Base-by-base conservation (phyloP, 2,888 invertebrate species). In the Eupithecia subumbrata region DNA sequence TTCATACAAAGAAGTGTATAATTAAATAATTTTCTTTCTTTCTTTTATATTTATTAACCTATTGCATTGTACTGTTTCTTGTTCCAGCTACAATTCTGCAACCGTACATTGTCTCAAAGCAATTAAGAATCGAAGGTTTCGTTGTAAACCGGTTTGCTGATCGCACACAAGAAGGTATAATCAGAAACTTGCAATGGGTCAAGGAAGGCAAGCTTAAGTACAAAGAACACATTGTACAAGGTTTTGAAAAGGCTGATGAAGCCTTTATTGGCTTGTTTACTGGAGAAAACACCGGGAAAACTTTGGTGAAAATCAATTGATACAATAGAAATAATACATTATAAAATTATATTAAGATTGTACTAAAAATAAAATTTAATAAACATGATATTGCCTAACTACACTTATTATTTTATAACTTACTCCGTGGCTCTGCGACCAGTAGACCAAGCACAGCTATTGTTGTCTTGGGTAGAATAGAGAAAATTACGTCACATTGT, bases 261-360 rank as follows among this genome's bases (percentile, higher is more conserved):
- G 97, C 97, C 45, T 96, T 97, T 81, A 92, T 95, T 78, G 96
- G 95, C 18, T 91, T 97, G 87, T 92, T 94, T 70, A 88, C 80
- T 69, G 97, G 97, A 22, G 95, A 95, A 48, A 97, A 96, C 86
- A 92, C 90, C 37, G 97, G 97, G 76, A 97, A 97, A 92, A 95
- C 96, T 73, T 89, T 97, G 77, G 95, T 97, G 5, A 95, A 96
- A 92, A 93, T 43, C 25, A 68, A 43, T 68, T 94, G 7, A 95
- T 87, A 89, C 86, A 78, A 79, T 37, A 48, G 9, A 34, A n/a
- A 12, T 48, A n/a, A 30, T 66, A 30, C 25, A 72, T 63, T 16
- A 63, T 52, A 45, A 56, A 56, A 56, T 67, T 30, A 72, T 12
- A 73, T 72, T 79, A 25, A 72, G 70, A 70, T 60, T 40, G 40